A percentile compares a stretch with the other conserved stretches of the same genome.
These are phyloP conservation scores for Ormyrus nitidulus DNA, from an alignment of 2,888 invertebrate species.

Conservation along the genomic window DNA sequence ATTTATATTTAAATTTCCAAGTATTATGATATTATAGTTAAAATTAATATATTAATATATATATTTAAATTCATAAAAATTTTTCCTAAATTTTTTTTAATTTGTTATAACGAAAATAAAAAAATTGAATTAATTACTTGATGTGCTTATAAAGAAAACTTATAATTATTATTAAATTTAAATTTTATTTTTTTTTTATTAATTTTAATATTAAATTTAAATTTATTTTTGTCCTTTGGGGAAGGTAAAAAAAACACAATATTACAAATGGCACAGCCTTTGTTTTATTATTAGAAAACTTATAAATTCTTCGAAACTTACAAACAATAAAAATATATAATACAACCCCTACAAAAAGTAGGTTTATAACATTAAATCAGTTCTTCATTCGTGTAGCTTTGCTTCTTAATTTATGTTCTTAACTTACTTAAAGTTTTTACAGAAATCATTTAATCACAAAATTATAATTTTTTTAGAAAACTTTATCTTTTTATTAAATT, in stretches of 20 bases:
- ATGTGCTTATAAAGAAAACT: no score
- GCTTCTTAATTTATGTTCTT: slow-evolving; percentile 28
- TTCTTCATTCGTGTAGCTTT: slow-evolving; percentile 21
- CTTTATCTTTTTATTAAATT: slow-evolving; percentile 42
- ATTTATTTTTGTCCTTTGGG: no score
- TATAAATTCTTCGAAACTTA: slow-evolving; percentile 54
- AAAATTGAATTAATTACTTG: no score
- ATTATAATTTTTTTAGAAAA: not conserved
- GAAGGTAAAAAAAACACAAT: not conserved
- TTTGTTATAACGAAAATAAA: no score
- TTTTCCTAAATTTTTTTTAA: no score
- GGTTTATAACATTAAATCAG: slow-evolving; percentile 40
- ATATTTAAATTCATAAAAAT: not conserved
- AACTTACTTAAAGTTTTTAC: slow-evolving; percentile 36
- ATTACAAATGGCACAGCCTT: slow-evolving; percentile 50
- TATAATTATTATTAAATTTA: no score
- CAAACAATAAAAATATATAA: slow-evolving; percentile 54
- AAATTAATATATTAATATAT: not conserved
- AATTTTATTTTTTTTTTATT: no score
- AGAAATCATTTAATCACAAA: slow-evolving; percentile 29
- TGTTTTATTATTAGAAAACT: slow-evolving; percentile 55
- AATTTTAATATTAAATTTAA: no score
- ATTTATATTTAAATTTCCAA: not conserved
- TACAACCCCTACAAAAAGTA: slow-evolving; percentile 52
- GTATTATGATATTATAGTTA: not conserved